These are phyloP conservation scores for Potamarius usumacintae DNA, from an alignment of 2,113 vertebrate species.

Conservation along the genomic window DNA sequence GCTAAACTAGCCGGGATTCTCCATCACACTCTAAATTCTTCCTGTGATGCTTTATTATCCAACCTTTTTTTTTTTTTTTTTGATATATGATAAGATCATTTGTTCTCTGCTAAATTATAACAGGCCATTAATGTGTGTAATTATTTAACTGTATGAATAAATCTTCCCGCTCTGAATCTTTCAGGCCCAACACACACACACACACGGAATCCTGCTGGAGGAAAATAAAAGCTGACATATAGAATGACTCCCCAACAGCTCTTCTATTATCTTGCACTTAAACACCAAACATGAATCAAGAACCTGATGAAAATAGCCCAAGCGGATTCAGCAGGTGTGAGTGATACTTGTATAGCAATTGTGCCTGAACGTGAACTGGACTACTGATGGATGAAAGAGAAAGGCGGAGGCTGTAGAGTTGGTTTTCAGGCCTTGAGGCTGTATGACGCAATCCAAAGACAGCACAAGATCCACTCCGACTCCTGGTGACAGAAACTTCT, in stretches of 20 bases:
- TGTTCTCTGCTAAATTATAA: constrained; percentile 15
- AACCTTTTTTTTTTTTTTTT: neutral
- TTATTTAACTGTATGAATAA: constrained; percentile 38
- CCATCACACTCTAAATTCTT: neutral
- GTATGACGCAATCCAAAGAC: neutral
- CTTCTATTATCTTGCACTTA: neutral
- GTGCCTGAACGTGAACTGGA: constrained; percentile 11
- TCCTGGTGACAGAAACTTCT: neutral
- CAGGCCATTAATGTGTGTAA: constrained; percentile 27
- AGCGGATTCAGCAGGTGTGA: neutral
- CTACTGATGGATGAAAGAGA: constrained; percentile 29
- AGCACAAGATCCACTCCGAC: neutral
- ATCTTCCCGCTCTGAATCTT: neutral
- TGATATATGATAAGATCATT: constrained; percentile 18
- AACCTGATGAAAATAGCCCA: neutral
- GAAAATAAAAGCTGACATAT: neutral
- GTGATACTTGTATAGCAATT: neutral
- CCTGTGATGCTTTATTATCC: neutral
- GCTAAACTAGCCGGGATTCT: neutral
- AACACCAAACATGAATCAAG: neutral
- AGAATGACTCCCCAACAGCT: neutral
- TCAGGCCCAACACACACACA: neutral
- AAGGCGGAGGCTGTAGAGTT: neutral
- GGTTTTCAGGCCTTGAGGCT: neutral
- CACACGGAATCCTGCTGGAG: neutral